Conservation (phyloP, 1,140 invertebrate species). For the Drosophila nannoptera region DNA sequence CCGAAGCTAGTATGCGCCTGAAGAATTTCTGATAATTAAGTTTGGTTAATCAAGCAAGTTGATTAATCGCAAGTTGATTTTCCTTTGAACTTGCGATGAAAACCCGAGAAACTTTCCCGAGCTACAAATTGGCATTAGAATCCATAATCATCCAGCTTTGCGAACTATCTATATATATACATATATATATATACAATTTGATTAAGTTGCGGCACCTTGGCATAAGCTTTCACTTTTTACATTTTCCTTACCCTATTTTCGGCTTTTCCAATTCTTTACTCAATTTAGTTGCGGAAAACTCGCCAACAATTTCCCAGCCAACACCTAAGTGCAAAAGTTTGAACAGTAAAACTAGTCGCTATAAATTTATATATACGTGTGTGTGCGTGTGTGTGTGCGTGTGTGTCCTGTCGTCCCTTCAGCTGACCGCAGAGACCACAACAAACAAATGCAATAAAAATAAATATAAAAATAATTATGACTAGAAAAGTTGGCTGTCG, state of each 20-base stretch:
- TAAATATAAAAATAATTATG: conserved; percentile 60
- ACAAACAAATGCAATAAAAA: conserved; percentile 62
- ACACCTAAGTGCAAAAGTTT: conserved; percentile 32
- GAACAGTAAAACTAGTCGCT: conserved; percentile 25
- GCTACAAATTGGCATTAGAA: too few relatives aligned
- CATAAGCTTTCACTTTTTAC: conserved; percentile 4
- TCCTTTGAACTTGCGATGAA: neutral
- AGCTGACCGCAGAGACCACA: conserved; percentile 58
- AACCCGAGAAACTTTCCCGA: neutral
- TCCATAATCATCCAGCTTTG: too few relatives aligned
- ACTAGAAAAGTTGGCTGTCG: conserved; percentile 47
- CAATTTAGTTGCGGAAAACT: conserved; percentile 3
- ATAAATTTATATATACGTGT: conserved; percentile 9
- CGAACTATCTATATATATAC: too few relatives aligned
- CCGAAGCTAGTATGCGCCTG: neutral
- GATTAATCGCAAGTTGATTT: neutral
- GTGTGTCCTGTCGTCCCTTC: conserved; percentile 13
- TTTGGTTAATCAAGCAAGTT: conserved; percentile 9
- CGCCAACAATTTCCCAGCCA: conserved; percentile 21
- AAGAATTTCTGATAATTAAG: conserved; percentile 1
- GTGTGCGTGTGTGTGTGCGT: conserved; percentile 12
- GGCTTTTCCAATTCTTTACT: neutral
- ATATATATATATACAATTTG: neutral
- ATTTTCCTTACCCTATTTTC: neutral
- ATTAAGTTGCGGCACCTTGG: conserved; percentile 4